phyloP scores from a whole-genome alignment of 1,140 invertebrate species.

The Coenobita brevimanus region DNA sequence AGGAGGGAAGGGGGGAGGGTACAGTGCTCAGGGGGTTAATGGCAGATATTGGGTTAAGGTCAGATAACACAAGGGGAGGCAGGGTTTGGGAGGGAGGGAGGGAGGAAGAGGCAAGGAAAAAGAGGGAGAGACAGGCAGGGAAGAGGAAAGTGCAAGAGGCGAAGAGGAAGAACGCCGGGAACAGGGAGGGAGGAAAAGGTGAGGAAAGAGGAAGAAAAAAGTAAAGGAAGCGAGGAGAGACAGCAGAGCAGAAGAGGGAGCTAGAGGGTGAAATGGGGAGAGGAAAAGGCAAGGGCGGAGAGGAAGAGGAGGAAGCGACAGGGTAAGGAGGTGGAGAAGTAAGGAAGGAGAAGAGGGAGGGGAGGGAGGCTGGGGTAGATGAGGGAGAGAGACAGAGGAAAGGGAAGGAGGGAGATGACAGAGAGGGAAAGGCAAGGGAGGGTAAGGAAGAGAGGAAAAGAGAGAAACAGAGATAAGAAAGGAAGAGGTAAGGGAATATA shows the following conservation, averaged over 20 bases:
- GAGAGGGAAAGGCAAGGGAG: too few relatives aligned
- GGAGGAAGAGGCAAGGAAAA: neutral
- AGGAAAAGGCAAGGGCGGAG: neutral
- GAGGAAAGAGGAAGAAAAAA: neutral
- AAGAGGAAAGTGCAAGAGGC: too few relatives aligned
- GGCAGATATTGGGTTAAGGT: slow-evolving; percentile 11
- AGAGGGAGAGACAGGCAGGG: neutral
- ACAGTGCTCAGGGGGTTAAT: neutral
- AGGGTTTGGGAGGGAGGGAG: neutral
- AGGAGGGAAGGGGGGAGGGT: neutral
- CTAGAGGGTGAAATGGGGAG: neutral
- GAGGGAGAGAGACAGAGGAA: too few relatives aligned
- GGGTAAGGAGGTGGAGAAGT: neutral
- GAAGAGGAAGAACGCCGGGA: too few relatives aligned
- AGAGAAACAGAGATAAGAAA: too few relatives aligned
- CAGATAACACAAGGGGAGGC: neutral
- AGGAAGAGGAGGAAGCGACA: neutral
- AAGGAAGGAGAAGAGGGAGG: neutral
- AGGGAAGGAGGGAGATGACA: too few relatives aligned
- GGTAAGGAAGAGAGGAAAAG: too few relatives aligned
- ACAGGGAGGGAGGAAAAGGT: neutral
- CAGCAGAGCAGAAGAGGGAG: neutral
- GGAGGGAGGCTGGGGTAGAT: too few relatives aligned
- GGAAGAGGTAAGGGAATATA: too few relatives aligned
- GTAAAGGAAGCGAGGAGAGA: neutral